phyloP scores from a whole-genome alignment of 2,113 vertebrate species.

The Epinephelus moara region DNA sequence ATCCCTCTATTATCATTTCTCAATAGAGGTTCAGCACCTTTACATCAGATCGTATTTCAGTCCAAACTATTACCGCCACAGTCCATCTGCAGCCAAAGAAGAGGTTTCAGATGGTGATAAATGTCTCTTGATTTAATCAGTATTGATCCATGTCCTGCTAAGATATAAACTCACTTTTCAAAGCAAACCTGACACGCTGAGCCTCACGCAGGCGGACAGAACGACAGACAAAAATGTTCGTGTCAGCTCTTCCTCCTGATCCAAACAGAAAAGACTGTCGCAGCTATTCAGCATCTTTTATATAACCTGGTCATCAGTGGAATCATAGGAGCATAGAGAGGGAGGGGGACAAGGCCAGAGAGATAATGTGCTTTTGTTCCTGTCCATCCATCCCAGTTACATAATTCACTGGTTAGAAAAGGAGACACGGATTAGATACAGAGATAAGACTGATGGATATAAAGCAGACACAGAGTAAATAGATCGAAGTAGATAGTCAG shows the following conservation, averaged over 20 bases:
- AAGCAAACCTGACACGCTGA: not conserved
- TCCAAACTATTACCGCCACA: not conserved
- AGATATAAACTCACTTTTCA: constrained; percentile 4
- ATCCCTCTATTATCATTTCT: not conserved
- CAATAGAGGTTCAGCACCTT: not conserved
- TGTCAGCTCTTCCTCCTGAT: constrained; percentile 16
- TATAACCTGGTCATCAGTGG: constrained; percentile 27
- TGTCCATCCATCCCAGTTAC: constrained; percentile 26
- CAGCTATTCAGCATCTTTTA: constrained; percentile 34
- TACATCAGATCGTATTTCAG: not conserved
- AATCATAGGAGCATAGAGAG: constrained; percentile 15
- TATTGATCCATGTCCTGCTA: constrained; percentile 6
- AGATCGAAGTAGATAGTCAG: not conserved
- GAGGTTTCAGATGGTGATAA: constrained; percentile 1
- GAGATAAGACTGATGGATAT: not conserved
- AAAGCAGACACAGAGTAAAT: not conserved
- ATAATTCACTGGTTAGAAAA: constrained; percentile 17
- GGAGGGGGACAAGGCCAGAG: not conserved
- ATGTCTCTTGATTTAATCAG: constrained; percentile 23
- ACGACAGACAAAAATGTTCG: not conserved
- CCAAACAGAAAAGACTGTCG: constrained; percentile 11
- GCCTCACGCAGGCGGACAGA: not conserved
- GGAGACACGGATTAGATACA: not conserved
- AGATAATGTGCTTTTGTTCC: constrained; percentile 32
- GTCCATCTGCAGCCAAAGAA: not conserved